These are phyloP conservation scores for Drosophila mimica DNA, from an alignment of 2,888 invertebrate species.

Conservation along the genomic window DNA sequence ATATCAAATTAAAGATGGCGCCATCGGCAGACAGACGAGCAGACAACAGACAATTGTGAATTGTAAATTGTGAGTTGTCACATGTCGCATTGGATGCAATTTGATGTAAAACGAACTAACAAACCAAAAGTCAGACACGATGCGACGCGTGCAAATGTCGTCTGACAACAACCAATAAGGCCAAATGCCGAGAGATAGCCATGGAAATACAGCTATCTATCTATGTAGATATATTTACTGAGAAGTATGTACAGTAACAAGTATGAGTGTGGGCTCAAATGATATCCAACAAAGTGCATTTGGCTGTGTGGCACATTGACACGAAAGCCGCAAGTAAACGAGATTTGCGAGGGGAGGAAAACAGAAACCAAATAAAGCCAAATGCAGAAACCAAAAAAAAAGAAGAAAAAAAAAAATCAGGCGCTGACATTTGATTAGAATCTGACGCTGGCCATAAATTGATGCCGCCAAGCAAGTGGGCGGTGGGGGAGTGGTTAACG, in stretches of 20 bases:
- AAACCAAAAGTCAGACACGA: constrained; percentile 62
- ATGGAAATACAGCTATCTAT: constrained; percentile 3
- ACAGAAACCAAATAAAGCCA: not conserved
- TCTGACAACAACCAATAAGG: constrained; percentile 65
- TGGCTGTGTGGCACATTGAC: constrained; percentile 63
- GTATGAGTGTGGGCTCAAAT: constrained; percentile 19
- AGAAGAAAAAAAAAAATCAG: constrained; percentile 25
- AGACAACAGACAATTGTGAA: constrained; percentile 64
- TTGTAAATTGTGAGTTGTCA: constrained; percentile 76
- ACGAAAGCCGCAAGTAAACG: constrained; percentile 68
- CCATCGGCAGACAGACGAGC: constrained; percentile 51
- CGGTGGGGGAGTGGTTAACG: constrained; percentile 1
- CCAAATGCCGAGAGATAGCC: constrained; percentile 47
- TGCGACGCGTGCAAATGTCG: constrained; percentile 22
- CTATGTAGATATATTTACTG: not conserved
- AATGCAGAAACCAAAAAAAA: constrained; percentile 30
- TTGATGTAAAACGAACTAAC: constrained; percentile 56
- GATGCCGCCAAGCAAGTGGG: constrained; percentile 53
- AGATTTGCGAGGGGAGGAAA: constrained; percentile 52
- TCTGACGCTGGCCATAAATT: constrained; percentile 68
- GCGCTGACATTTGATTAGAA: constrained; percentile 65
- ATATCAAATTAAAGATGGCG: constrained; percentile 46
- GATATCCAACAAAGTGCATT: constrained; percentile 77
- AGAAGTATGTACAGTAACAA: not conserved
- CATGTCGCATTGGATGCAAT: constrained; percentile 70